These are phyloP conservation scores for Pogonomyrmex californicus DNA, from an alignment of 1,140 invertebrate species.

Conservation along the genomic window DNA sequence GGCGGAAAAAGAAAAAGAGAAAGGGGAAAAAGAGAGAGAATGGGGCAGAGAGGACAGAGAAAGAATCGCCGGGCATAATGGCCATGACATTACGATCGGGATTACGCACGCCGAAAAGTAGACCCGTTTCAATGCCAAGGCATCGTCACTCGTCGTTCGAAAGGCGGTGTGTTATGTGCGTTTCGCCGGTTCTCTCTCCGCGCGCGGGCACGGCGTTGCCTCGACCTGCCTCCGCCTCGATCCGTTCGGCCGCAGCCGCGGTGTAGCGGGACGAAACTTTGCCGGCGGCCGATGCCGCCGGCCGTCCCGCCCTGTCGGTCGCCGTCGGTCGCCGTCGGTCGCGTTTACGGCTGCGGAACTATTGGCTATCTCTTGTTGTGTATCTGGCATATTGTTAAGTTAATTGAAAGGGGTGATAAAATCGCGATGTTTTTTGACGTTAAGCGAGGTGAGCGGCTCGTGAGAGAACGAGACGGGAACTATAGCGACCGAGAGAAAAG, in stretches of 20 bases:
- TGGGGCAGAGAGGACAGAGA: not conserved
- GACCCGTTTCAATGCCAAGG: slow-evolving; percentile 71
- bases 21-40: not conserved
- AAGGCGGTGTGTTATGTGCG: slow-evolving; percentile 44
- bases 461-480: slow-evolving; percentile 47
- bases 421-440: slow-evolving; percentile 81
- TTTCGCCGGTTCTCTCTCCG: not conserved
- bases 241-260: slow-evolving; percentile 4
- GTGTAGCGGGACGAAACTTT: slow-evolving; percentile 67
- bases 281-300: slow-evolving; percentile 26
- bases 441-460: slow-evolving; percentile 73
- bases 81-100: slow-evolving; percentile 75
- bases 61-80: slow-evolving; percentile 65
- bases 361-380: slow-evolving; percentile 77
- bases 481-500: slow-evolving; percentile 13
- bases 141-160: slow-evolving; percentile 69
- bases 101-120: slow-evolving; percentile 77
- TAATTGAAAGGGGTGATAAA: slow-evolving; percentile 83
- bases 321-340: slow-evolving; percentile 11
- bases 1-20: not conserved
- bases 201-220: not conserved
- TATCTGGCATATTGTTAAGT: slow-evolving; percentile 82
- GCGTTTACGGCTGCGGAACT: slow-evolving; percentile 66
- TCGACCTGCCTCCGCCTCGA: not conserved
- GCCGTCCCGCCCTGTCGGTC: slow-evolving; percentile 4